Evolutionary conservation across 2,113 vertebrate genomes (phyloP), one percentile per base, ranked within the genome.

Genomic region (Galemys pyrenaicus): DNA sequence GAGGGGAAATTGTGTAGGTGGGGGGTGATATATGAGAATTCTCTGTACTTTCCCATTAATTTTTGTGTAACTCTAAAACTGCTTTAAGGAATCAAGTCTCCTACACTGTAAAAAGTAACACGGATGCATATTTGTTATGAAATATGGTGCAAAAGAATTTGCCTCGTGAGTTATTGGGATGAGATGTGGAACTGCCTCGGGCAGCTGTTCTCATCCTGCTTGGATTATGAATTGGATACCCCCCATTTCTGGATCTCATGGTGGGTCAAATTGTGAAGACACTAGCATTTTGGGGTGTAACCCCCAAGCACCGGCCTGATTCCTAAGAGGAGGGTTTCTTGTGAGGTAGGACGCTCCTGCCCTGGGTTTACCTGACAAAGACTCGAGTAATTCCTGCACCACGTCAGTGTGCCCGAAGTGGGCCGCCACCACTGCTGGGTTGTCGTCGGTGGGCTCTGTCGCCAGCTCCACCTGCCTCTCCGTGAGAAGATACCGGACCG

Each of bases 391-490:
- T 83, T 99, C 98, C 78, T 98, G 98, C 70, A 99, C 98, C 5
- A 99, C 5, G 0, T 97, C 95, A 10, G 97, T 92, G 78, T 99
- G 98, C 35, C 99, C 99, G 20, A 98, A 98, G 95, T 98, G 98
- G 0, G 99, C 98, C 0, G 99, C 99, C 87, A 99, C 93, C 94
- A 99, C 98, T 0, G 98, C 99, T 0, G 99, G 99, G 73, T 99
- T 99, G 94, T 97, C 98, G 37, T 99, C 98, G 0, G 96, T 98
- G 10, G 98, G 99, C 64, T 99, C 99, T 1, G 97, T 98, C 0
- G 99, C 98, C 9, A 99, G 92, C 30, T 96, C 15, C 80, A 99
- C 97, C 9, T 65, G 80, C 0, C 97, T 98, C 22, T 99, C 98
- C 15, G 98, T 98, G 62, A 99, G 98, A 51, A 99, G 98, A 95